Percentiles rank a stretch among this genome's conserved stretches.
These are phyloP conservation scores for Eriosoma lanigerum DNA, from an alignment of 1,140 invertebrate genomes.

Conservation along the genomic window DNA sequence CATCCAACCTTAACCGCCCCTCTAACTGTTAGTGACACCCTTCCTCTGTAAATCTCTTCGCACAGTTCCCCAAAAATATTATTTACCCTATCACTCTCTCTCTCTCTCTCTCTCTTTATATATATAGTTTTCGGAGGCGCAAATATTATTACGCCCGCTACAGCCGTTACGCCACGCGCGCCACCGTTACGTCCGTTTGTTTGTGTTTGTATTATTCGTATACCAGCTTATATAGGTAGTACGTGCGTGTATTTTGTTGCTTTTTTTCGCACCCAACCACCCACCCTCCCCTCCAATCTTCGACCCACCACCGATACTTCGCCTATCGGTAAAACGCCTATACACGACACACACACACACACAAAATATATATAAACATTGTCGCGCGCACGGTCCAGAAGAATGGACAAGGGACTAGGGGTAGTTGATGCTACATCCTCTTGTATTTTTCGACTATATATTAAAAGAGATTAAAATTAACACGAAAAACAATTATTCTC, in stretches of 20 bases:
- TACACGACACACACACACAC: background rate
- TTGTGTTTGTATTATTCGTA: constrained; percentile 1
- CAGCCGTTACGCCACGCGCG: background rate
- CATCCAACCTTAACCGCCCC: background rate
- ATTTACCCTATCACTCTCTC: too few species aligned
- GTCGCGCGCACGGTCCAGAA: background rate
- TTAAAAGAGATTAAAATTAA: too few species aligned
- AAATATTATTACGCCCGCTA: too few species aligned
- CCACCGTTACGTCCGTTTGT: constrained; percentile 38
- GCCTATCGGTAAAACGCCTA: background rate
- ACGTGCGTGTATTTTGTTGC: background rate
- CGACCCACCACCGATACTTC: background rate
- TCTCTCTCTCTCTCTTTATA: too few species aligned
- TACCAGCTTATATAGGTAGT: too few species aligned
- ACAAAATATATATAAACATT: constrained; percentile 21
- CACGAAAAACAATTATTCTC: too few species aligned
- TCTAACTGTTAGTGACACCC: background rate
- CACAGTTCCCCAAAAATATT: too few species aligned
- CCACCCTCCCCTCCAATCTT: background rate
- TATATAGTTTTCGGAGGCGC: too few species aligned
- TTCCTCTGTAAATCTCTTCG: background rate
- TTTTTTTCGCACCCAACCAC: constrained; percentile 17
- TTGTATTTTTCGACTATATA: too few species aligned
- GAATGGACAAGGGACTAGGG: too few species aligned
- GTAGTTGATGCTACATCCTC: too few species aligned